phyloP scores from a whole-genome alignment of 1,140 invertebrate species.

The Physella acuta region DNA sequence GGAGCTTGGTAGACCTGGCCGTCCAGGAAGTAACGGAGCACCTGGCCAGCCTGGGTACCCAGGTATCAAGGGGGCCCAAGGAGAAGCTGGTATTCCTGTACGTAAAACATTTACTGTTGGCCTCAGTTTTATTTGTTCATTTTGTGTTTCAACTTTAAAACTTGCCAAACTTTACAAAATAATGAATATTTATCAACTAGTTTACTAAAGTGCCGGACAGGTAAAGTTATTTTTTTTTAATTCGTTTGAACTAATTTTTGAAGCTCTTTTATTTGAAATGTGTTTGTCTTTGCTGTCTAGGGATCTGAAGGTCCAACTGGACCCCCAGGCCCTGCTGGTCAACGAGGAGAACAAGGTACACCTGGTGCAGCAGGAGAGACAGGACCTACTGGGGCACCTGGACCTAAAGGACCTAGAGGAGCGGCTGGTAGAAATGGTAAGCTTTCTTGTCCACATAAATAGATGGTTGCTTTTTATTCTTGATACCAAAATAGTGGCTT shows the following conservation, averaged over 20 bases:
- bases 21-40: slow-evolving; percentile 39
- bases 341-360: slow-evolving; percentile 37
- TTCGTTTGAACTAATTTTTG: too few species aligned
- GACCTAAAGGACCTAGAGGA: slow-evolving; percentile 51
- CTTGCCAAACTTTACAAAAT: too few species aligned
- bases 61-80: slow-evolving; percentile 38
- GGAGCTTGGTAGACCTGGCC: slow-evolving; percentile 37
- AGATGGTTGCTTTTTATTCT: too few species aligned
- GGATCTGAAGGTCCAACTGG: slow-evolving; percentile 41
- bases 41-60: slow-evolving; percentile 40
- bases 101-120: too few species aligned
- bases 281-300: slow-evolving; percentile 15
- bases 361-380: slow-evolving; percentile 41
- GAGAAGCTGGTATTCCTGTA: slow-evolving; percentile 37
- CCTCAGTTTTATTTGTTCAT: too few species aligned
- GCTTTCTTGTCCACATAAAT: neutral
- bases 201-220: too few species aligned
- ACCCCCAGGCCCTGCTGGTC: slow-evolving; percentile 39
- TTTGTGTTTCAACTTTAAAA: too few species aligned
- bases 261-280: too few species aligned
- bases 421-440: slow-evolving; percentile 50
- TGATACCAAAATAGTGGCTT: too few species aligned
- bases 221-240: too few species aligned
- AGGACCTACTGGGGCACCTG: slow-evolving; percentile 41
- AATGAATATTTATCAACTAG: too few species aligned